phyloP scores from a whole-genome alignment of 2,888 invertebrate species.

The Opisthograptis luteolata region DNA sequence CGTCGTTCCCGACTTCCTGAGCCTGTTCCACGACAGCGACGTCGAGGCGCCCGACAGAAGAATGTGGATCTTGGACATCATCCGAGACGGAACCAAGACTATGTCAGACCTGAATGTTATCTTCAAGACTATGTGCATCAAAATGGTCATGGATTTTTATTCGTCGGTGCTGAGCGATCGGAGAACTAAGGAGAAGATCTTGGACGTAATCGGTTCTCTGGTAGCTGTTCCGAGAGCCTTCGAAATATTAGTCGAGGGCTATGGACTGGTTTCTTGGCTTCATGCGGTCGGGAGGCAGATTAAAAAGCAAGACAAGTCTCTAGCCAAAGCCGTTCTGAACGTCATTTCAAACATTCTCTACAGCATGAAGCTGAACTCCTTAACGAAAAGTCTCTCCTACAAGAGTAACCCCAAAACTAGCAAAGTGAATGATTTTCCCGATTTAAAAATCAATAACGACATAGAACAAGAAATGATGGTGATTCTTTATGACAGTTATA shows the following conservation, averaged over 20 bases:
- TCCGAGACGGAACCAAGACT: slow-evolving; percentile 90
- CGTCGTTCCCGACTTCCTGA: slow-evolving; percentile 94
- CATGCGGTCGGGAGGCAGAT: slow-evolving; percentile 58
- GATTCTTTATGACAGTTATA: slow-evolving; percentile 57
- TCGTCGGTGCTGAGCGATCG: slow-evolving; percentile 86
- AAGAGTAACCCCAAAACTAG: slow-evolving; percentile 40
- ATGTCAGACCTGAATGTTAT: slow-evolving; percentile 89
- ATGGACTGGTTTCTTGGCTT: slow-evolving; percentile 90
- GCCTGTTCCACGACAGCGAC: slow-evolving; percentile 92
- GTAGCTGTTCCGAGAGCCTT: slow-evolving; percentile 87
- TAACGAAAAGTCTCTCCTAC: slow-evolving; percentile 43
- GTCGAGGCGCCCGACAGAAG: slow-evolving; percentile 87
- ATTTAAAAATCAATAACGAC: slow-evolving; percentile 67
- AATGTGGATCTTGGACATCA: slow-evolving; percentile 90
- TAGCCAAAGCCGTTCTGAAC: slow-evolving; percentile 52
- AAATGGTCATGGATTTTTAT: slow-evolving; percentile 90
- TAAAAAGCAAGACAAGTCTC: slow-evolving; percentile 52
- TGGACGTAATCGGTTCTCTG: slow-evolving; percentile 86
- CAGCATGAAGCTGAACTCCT: slow-evolving; percentile 59
- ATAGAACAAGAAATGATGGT: slow-evolving; percentile 65
- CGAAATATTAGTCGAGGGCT: slow-evolving; percentile 86
- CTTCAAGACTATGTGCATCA: slow-evolving; percentile 89
- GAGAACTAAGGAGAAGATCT: slow-evolving; percentile 86
- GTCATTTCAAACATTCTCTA: slow-evolving; percentile 59
- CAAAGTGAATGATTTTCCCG: slow-evolving; percentile 47